Conservation (phyloP, 2,888 invertebrate genomes). For the Agonum fuliginosum region DNA sequence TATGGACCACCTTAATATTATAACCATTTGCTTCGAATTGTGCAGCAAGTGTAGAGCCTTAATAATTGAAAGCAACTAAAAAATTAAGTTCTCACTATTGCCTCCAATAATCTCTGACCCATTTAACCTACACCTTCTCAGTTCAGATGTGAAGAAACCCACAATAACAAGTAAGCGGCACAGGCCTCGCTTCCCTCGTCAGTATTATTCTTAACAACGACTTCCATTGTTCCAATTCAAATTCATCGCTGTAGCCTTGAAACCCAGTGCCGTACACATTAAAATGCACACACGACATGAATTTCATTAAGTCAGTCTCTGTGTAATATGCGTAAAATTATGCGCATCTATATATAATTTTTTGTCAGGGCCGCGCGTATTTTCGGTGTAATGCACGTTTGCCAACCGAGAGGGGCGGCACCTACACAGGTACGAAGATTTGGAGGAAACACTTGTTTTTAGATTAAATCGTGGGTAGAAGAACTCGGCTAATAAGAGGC, state of each 20-base stretch:
- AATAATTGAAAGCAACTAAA: too few species aligned
- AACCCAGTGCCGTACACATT: slow-evolving; percentile 21
- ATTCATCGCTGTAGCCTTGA: slow-evolving; percentile 27
- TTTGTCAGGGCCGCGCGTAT: slow-evolving; percentile 33
- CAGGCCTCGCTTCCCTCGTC: background rate
- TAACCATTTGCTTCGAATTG: too few species aligned
- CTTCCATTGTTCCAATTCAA: slow-evolving; percentile 29
- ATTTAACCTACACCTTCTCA: slow-evolving; percentile 2
- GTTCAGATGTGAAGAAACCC: background rate
- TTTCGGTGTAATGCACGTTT: slow-evolving; percentile 20
- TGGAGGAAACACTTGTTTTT: background rate
- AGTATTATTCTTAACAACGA: background rate
- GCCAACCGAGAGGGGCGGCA: background rate
- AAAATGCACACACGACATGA: slow-evolving; percentile 27
- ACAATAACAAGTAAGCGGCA: background rate
- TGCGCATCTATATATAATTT: slow-evolving; percentile 38
- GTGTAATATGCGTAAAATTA: slow-evolving; percentile 36
- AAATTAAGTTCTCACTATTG: background rate
- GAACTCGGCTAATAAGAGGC: too few species aligned
- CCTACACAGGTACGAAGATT: slow-evolving; percentile 1
- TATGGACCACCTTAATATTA: too few species aligned
- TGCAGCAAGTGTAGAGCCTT: too few species aligned
- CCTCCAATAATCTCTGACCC: background rate
- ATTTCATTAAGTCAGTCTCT: slow-evolving; percentile 33
- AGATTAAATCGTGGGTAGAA: too few species aligned